Conservation (phyloP, 2,797 vertebrate genomes). For the Aselliscus stoliczkanus region DNA sequence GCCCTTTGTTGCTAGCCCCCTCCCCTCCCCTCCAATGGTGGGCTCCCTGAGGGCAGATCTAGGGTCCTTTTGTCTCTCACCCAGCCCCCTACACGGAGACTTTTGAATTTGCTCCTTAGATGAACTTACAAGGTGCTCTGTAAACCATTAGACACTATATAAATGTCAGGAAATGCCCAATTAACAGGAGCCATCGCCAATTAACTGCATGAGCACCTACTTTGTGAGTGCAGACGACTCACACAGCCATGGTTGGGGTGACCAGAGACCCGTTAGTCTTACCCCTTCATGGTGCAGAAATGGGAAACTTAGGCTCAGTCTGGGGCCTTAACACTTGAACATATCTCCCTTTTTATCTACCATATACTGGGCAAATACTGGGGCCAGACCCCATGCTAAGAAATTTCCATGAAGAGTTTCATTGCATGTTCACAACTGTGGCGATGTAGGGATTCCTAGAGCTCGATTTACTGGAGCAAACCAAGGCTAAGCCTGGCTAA, state of each 20-base stretch:
- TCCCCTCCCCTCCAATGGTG: rapidly evolving
- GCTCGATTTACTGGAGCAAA: not conserved
- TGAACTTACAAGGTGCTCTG: not conserved
- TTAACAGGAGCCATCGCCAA: not conserved
- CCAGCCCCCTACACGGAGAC: not conserved
- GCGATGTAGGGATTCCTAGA: not conserved
- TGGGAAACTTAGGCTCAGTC: not conserved
- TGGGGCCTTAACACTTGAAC: not conserved
- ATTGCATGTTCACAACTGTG: too few relatives aligned
- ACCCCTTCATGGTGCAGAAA: not conserved
- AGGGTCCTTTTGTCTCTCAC: not conserved
- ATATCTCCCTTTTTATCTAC: not conserved
- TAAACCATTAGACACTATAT: not conserved
- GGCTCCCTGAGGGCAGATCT: not conserved
- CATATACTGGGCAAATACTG: not conserved
- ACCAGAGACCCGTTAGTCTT: not conserved
- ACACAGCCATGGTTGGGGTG: not conserved
- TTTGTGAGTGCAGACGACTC: not conserved
- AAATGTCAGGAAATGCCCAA: not conserved
- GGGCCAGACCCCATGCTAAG: not conserved
- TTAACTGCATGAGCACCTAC: not conserved
- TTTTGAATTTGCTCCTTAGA: not conserved
- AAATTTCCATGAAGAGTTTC: not conserved
- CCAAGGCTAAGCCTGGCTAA: not conserved
- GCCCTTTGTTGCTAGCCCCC: not conserved